Conservation (phyloP, 2,113 vertebrate species). For the Poeciliopsis prolifica region DNA sequence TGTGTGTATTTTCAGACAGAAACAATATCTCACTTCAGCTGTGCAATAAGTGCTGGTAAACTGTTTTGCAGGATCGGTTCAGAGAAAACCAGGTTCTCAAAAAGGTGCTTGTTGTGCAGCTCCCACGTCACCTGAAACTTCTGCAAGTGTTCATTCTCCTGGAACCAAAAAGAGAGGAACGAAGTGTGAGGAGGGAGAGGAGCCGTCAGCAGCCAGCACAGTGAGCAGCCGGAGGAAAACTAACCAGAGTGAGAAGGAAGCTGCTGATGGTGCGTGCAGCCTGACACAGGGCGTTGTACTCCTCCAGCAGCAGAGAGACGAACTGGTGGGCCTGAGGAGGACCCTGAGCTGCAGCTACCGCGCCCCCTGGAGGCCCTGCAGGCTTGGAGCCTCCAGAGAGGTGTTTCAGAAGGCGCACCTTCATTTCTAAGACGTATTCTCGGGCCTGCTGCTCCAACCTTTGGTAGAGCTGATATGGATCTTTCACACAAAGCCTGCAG, state of each 20-base stretch:
- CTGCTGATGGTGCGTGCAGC: slow-evolving; percentile 95
- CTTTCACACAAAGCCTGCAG: slow-evolving; percentile 92
- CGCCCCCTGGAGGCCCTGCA: slow-evolving; percentile 51
- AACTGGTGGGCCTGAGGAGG: slow-evolving; percentile 95
- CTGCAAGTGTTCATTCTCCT: slow-evolving; percentile 97
- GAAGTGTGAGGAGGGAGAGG: background rate
- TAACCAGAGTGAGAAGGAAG: slow-evolving; percentile 96
- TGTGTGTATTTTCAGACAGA: background rate
- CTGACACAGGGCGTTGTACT: slow-evolving; percentile 94
- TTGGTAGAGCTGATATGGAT: slow-evolving; percentile 97
- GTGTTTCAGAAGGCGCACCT: slow-evolving; percentile 92
- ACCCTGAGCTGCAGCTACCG: slow-evolving; percentile 80
- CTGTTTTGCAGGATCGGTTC: slow-evolving; percentile 93
- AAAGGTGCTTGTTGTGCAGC: slow-evolving; percentile 98
- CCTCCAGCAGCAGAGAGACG: slow-evolving; percentile 94
- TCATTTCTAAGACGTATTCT: slow-evolving; percentile 96
- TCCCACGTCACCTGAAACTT: slow-evolving; percentile 99
- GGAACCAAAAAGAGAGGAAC: background rate
- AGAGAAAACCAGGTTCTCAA: slow-evolving; percentile 97
- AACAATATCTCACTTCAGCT: slow-evolving; percentile 85
- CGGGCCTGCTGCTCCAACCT: slow-evolving; percentile 94
- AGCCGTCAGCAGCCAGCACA: too few species aligned
- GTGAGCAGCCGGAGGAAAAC: slow-evolving; percentile 40
- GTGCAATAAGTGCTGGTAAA: slow-evolving; percentile 90
- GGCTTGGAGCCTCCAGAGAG: slow-evolving; percentile 86